Base-by-base conservation (phyloP, 2,888 invertebrate species). In the Dusona sp. region DNA sequence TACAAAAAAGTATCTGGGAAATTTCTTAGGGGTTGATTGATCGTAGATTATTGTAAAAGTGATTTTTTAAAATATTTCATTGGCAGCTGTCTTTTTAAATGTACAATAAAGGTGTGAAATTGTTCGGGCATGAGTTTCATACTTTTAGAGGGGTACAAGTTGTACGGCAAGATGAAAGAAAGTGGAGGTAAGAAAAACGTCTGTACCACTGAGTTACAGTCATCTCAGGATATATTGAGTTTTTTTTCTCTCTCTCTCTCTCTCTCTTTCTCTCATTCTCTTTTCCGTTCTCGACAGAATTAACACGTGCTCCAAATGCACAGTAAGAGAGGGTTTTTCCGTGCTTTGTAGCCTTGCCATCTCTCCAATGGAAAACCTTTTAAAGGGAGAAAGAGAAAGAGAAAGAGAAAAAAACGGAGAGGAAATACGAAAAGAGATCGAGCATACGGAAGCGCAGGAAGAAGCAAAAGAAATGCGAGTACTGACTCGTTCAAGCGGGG, bases 261-360 rank as follows among this genome's bases (percentile, higher is more conserved):
- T 54, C 51, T 29, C 13, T 29, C 45, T 8, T 36, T 78, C 61
- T 51, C 65, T 65, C 22, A 65, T 61, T 75, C 75, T 64, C 65
- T 77, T 19, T 57, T 25, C 33, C 78, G 61, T 61, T 73, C 61
- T 45, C 67, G 83, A 83, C 85, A 86, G 75, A 79, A 86, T 86
- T 86, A 86, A 86, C 85, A 86, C 83, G 83, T 86, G 83, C 83
- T 79, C 79, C 72, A 86, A 86, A 86, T 83, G 83, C 85, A 86
- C 82, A 74, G 82, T 67, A 57, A 33, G 36, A 72, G 82, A 83
- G 75, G 65, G 75, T 86, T 86, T 86, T 86, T 86, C 73, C 79
- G 79, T 75, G 79, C 85, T 85, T 82, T 75, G 67, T 74, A 57
- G 61, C n/a, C 78, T 48, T 68, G 45, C 61, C 67, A 72, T 78